Evolutionary conservation across 2,888 invertebrate genomes (phyloP), one percentile per base, ranked within the genome.

Genomic region (Cryptops parisi): DNA sequence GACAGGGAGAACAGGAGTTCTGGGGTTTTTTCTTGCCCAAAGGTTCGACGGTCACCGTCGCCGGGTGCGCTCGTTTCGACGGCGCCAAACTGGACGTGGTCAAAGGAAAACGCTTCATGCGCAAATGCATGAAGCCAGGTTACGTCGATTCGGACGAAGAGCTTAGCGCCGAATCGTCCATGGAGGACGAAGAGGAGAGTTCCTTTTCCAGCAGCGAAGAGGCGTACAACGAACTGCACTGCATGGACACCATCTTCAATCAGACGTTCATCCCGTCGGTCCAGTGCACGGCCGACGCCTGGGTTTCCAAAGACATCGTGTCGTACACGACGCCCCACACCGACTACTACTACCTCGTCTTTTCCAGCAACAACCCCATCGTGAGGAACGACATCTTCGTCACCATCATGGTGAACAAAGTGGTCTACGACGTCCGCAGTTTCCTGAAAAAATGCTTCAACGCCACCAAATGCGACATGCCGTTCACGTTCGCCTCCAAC

Each of bases 301-400:
- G 52, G 1, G 64, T 60, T 9, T 45, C 55, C 5, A 57, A 49
- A 27, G 55, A 58, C 50, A 46, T 59, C 41, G 52, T 61, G 19
- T 47, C 64, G 1, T 70, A 59, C 66, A 80, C 81, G 60, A 80
- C 84, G 0, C 81, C 83, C 47, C 72, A 76, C 1, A 81, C 83
- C 60, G 84, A 84, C 5, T 84, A 84, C 67, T 85, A 85, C 63
- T 85, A 84, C 71, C 84, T 84, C 70, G 80, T 85, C 0, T 85
- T 84, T 70, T 82, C 80, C 66, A 84, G 84, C 4, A 84, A 84
- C 65, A 84, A 85, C 64, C 82, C 64, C 71, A 74, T 63, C 17
- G 43, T 58, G 12, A 57, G 54, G 5, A 84, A 83, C 68, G 81
- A 77, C 65, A 74, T 84, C 26, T 71, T 78, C 21, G 79, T 82